Conservation (phyloP, 2,888 invertebrate species). For the Dynastes hyllus region DNA sequence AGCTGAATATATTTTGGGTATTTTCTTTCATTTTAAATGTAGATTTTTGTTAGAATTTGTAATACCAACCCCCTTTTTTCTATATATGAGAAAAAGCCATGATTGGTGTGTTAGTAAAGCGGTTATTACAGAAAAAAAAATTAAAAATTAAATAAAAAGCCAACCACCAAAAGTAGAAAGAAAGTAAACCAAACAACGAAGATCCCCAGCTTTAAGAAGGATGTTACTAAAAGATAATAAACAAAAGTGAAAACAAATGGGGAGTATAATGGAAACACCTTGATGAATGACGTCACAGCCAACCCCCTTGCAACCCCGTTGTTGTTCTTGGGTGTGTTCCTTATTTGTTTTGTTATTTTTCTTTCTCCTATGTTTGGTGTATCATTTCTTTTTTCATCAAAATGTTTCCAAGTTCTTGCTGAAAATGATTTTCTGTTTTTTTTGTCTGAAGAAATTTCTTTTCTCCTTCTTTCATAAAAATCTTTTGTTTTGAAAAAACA, state of each 20-base stretch:
- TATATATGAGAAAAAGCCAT: not conserved
- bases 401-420: conserved; percentile 69
- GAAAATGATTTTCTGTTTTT: conserved; percentile 27
- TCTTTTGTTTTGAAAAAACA: not conserved
- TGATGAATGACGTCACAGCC: conserved; percentile 71
- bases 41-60: not conserved
- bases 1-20: not conserved
- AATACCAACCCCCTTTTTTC: conserved; percentile 1
- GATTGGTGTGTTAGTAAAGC: conserved; percentile 11
- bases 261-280: conserved; percentile 72
- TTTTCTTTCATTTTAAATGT: not conserved
- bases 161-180: conserved; percentile 37
- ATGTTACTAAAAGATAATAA: conserved; percentile 1
- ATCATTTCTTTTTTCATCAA: conserved; percentile 66
- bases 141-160: conserved; percentile 24
- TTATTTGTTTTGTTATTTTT: conserved; percentile 49
- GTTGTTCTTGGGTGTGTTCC: conserved; percentile 48
- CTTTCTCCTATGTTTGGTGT: not conserved
- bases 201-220: conserved; percentile 33
- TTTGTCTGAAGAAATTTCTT: not conserved
- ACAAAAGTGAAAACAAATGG: not conserved
- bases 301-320: conserved; percentile 63
- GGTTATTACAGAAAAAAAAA: conserved; percentile 17
- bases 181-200: conserved; percentile 43
- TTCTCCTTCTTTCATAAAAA: not conserved